These are phyloP conservation scores for Herminia tarsipennalis DNA, from an alignment of 2,888 invertebrate species.

Conservation along the genomic window DNA sequence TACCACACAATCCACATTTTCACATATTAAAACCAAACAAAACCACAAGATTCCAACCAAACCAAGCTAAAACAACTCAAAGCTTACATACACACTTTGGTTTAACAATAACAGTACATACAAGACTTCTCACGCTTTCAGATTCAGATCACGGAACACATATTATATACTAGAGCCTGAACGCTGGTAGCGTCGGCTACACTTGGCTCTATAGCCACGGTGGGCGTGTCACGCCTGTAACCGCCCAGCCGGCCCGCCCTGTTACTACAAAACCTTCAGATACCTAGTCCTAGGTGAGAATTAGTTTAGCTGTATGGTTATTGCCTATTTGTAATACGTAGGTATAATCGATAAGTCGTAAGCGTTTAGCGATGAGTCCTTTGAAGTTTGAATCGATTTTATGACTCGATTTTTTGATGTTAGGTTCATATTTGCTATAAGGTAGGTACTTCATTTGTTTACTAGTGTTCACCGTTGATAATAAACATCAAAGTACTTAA, in stretches of 20 bases:
- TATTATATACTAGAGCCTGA: slow-evolving; percentile 18
- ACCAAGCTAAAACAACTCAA: neutral
- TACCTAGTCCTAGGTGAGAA: slow-evolving; percentile 31
- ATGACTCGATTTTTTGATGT: too few species aligned
- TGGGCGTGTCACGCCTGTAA: slow-evolving; percentile 71
- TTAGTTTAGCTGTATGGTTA: slow-evolving; percentile 21
- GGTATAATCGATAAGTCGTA: too few species aligned
- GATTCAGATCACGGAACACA: slow-evolving; percentile 24
- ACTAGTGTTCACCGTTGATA: too few species aligned
- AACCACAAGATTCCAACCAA: neutral
- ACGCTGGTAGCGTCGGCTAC: slow-evolving; percentile 11
- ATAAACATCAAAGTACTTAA: too few species aligned
- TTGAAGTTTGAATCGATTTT: too few species aligned
- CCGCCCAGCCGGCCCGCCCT: slow-evolving; percentile 77
- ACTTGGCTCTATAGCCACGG: slow-evolving; percentile 44
- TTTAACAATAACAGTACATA: slow-evolving; percentile 14
- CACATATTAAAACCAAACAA: too few species aligned
- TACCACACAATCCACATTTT: too few species aligned
- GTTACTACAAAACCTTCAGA: slow-evolving; percentile 51
- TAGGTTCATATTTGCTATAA: too few species aligned
- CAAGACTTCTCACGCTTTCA: slow-evolving; percentile 14
- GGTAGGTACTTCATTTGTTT: too few species aligned
- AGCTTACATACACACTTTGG: neutral
- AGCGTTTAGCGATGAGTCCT: too few species aligned
- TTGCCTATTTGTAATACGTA: too few species aligned